phyloP scores from a whole-genome alignment of 92 coral and sea anemone genomes.

The Epizoanthus stellaris region DNA sequence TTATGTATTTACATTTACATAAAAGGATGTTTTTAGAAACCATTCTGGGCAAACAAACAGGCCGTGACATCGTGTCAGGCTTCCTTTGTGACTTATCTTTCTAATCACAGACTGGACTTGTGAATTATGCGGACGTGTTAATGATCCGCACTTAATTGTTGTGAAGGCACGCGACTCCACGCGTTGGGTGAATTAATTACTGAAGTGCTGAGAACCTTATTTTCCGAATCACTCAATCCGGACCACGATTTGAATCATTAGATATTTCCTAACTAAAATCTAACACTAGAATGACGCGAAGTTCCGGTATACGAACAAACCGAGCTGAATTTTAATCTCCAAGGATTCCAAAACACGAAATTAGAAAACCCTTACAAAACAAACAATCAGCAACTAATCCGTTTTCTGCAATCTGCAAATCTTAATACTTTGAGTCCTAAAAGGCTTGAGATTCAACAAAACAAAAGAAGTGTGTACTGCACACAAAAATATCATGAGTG shows the following conservation, averaged over 20 bases:
- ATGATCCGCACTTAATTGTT: not conserved
- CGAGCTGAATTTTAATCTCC: not conserved
- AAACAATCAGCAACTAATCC: not conserved
- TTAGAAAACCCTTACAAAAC: not conserved
- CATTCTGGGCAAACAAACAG: conserved; percentile 29
- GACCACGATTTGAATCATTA: not conserved
- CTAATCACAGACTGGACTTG: conserved; percentile 14
- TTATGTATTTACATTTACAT: conserved; percentile 27
- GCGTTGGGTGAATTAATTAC: conserved; percentile 34
- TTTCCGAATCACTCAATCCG: not conserved
- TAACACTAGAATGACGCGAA: not conserved
- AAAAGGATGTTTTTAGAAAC: conserved; percentile 23
- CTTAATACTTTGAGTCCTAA: conserved; percentile 8
- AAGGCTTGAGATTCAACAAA: not conserved
- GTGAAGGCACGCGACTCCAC: conserved; percentile 40
- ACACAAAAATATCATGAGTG: too few relatives aligned
- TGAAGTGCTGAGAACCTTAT: too few relatives aligned
- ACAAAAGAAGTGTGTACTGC: not conserved
- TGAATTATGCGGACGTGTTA: not conserved
- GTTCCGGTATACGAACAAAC: not conserved
- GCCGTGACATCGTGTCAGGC: conserved; percentile 27
- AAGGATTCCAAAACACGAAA: not conserved
- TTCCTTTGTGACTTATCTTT: not conserved
- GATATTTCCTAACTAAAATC: not conserved
- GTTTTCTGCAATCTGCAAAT: conserved; percentile 9